phyloP scores from a whole-genome alignment of 2,113 vertebrate species.

The Podilymbus podiceps region DNA sequence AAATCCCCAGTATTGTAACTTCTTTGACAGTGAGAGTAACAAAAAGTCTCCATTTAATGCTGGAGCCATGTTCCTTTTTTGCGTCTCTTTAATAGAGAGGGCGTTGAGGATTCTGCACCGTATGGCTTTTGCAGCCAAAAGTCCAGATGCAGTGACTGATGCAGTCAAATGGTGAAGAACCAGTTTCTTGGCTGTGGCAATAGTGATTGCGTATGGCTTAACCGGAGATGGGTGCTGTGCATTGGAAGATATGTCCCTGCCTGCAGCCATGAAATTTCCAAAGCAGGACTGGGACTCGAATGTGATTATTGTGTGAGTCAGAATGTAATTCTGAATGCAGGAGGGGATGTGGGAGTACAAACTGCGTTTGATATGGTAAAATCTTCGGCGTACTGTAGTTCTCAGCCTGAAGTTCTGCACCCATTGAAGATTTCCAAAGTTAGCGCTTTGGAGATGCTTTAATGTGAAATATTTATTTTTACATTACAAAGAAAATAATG shows the following conservation, averaged over 20 bases:
- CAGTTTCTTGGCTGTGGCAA: background rate
- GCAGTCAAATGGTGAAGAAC: background rate
- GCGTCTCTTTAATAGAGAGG: background rate
- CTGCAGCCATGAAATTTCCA: background rate
- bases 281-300: background rate
- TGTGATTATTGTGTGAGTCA: background rate
- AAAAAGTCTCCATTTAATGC: background rate
- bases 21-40: background rate
- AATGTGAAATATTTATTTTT: conserved; percentile 41
- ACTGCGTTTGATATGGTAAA: conserved; percentile 38
- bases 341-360: conserved; percentile 9
- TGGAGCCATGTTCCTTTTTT: background rate
- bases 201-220: background rate
- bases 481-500: conserved; percentile 17
- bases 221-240: background rate
- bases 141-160: background rate
- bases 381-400: background rate
- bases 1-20: background rate
- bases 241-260: background rate
- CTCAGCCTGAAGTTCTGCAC: conserved; percentile 1
- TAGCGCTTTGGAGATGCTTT: background rate
- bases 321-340: background rate
- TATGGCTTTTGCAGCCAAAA: background rate
- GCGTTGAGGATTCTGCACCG: background rate
- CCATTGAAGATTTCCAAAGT: conserved; percentile 20